A percentile compares a stretch with the other conserved stretches of the same genome.
Conservation (phyloP, 2,113 vertebrate species). For the Beaufortia kweichowensis region DNA sequence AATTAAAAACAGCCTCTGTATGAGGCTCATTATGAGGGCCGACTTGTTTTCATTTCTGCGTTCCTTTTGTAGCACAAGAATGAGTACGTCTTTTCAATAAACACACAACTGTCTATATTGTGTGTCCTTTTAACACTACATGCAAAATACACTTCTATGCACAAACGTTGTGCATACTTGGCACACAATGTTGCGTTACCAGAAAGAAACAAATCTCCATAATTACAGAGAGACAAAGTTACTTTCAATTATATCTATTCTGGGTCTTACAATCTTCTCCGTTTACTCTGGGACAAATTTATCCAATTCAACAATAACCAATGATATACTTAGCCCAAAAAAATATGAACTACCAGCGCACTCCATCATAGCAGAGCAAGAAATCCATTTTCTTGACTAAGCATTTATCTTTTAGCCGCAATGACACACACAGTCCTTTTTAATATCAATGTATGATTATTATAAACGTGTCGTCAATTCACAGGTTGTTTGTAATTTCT, state of each 20-base stretch:
- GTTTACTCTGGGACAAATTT: not conserved
- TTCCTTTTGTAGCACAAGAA: slow-evolving; percentile 7
- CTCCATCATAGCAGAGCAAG: not conserved
- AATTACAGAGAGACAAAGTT: no score
- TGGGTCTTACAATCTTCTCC: no score
- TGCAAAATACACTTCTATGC: not conserved
- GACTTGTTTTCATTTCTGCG: slow-evolving; percentile 26
- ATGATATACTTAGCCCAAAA: not conserved
- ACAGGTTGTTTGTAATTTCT: slow-evolving; percentile 61
- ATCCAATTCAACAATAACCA: not conserved
- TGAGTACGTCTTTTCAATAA: not conserved
- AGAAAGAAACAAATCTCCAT: no score
- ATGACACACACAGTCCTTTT: not conserved
- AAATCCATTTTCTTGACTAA: slow-evolving; percentile 17
- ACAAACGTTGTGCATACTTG: no score
- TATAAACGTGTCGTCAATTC: slow-evolving; percentile 59
- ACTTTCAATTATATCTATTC: no score
- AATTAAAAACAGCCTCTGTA: slow-evolving; percentile 28
- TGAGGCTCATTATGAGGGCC: slow-evolving; percentile 17
- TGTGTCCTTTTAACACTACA: not conserved
- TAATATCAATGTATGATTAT: slow-evolving; percentile 31
- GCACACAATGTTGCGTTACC: no score
- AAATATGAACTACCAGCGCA: not conserved
- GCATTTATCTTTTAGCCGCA: slow-evolving; percentile 21
- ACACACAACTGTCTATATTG: not conserved